A percentile compares a stretch with the other conserved stretches of the same genome.
Evolutionary conservation across 2,797 vertebrate species (phyloP).

Genomic region (Gobionotothen gibberifrons): DNA sequence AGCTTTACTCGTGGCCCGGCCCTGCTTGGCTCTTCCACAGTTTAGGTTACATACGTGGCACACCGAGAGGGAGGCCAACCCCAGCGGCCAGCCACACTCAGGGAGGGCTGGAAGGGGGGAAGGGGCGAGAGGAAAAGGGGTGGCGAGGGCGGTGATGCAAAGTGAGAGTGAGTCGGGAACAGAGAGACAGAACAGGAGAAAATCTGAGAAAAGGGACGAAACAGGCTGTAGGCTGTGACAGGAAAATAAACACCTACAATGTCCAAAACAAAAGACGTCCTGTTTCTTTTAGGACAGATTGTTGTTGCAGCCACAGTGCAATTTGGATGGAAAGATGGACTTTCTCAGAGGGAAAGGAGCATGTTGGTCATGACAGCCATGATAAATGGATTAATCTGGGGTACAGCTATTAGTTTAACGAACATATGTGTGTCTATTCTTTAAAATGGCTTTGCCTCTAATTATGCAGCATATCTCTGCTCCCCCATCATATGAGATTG

Average conservation of each 20-base stretch:
- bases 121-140: not conserved
- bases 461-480: conserved; percentile 30
- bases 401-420: conserved; percentile 32
- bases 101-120: conserved; percentile 12
- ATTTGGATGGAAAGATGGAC: conserved; percentile 14
- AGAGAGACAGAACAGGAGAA: conserved; percentile 42
- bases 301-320: not conserved
- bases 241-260: conserved; percentile 64
- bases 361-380: conserved; percentile 25
- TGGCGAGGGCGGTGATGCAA: conserved; percentile 33
- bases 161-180: conserved; percentile 41
- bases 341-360: conserved; percentile 10
- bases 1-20: conserved; percentile 49
- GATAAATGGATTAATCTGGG: conserved; percentile 32
- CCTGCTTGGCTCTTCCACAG: conserved; percentile 56
- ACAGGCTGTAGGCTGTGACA: conserved; percentile 58
- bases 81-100: conserved; percentile 38
- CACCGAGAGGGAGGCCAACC: conserved; percentile 44
- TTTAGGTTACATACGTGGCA: conserved; percentile 76
- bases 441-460: conserved; percentile 50
- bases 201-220: conserved; percentile 58
- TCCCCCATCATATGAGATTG: conserved; percentile 49
- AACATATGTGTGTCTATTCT: conserved; percentile 39
- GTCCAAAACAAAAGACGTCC: conserved; percentile 36
- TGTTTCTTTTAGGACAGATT: not conserved